phyloP scores from a whole-genome alignment of 2,797 vertebrate species.

The Perodicticus potto region DNA sequence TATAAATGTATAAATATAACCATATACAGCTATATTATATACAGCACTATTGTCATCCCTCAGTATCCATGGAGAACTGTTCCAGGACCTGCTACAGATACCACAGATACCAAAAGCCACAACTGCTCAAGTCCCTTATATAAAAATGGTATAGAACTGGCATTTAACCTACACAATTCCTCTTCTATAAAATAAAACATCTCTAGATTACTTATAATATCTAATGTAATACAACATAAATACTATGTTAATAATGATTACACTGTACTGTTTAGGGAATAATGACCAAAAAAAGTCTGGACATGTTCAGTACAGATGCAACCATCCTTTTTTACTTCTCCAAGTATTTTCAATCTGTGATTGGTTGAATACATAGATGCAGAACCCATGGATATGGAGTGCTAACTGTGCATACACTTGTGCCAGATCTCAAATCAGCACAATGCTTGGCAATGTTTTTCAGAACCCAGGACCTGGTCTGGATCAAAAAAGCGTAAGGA shows the following conservation, averaged over 20 bases:
- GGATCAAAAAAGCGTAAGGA: background rate
- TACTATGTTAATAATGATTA: background rate
- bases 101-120: background rate
- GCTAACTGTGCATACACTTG: background rate
- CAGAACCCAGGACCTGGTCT: background rate
- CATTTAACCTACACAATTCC: background rate
- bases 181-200: background rate
- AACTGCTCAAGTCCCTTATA: background rate
- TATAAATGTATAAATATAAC: conserved; percentile 29
- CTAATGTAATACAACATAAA: background rate
- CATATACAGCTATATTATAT: background rate
- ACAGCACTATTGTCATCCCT: background rate
- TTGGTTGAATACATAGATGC: background rate
- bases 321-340: background rate
- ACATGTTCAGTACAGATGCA: background rate
- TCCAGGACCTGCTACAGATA: background rate
- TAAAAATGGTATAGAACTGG: background rate
- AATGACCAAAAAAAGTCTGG: background rate
- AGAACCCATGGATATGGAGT: background rate
- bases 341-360: background rate
- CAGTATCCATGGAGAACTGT: background rate
- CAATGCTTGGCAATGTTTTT: conserved; percentile 6
- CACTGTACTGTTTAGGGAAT: background rate
- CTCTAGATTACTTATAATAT: background rate
- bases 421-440: conserved; percentile 41